These are phyloP conservation scores for Atopsyche davidsoni DNA, from an alignment of 1,140 invertebrate species.

Conservation along the genomic window DNA sequence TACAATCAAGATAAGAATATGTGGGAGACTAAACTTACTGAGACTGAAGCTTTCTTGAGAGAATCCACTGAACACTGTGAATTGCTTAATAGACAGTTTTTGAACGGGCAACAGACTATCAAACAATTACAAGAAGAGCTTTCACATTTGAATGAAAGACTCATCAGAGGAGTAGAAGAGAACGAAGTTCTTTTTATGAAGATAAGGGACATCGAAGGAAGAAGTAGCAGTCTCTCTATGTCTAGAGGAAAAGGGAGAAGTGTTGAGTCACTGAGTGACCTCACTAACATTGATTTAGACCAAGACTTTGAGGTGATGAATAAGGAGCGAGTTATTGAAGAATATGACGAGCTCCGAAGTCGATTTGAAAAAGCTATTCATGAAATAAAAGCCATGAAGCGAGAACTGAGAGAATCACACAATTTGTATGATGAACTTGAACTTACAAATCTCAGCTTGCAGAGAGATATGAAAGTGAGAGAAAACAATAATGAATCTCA, in stretches of 20 bases:
- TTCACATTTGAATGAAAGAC: slow-evolving; percentile 49
- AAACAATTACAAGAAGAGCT: slow-evolving; percentile 55
- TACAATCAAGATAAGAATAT: slow-evolving; percentile 58
- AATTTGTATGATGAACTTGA: slow-evolving; percentile 74
- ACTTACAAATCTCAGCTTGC: slow-evolving; percentile 64
- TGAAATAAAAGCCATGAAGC: slow-evolving; percentile 76
- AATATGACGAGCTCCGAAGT: slow-evolving; percentile 66
- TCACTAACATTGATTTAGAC: slow-evolving; percentile 72
- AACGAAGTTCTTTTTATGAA: slow-evolving; percentile 66
- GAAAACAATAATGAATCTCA: slow-evolving; percentile 68
- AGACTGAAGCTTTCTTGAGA: slow-evolving; percentile 56
- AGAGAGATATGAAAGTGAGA: slow-evolving; percentile 62
- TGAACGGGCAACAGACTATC: slow-evolving; percentile 53
- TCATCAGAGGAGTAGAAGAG: slow-evolving; percentile 65
- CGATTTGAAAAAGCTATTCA: slow-evolving; percentile 76
- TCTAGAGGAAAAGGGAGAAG: slow-evolving; percentile 56
- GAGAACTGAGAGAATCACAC: slow-evolving; percentile 73
- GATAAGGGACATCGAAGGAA: slow-evolving; percentile 63
- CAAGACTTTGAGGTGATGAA: slow-evolving; percentile 66
- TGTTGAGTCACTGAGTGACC: slow-evolving; percentile 71
- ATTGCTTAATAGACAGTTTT: slow-evolving; percentile 54
- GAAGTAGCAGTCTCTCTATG: slow-evolving; percentile 44
- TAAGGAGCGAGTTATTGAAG: slow-evolving; percentile 71
- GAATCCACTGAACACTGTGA: slow-evolving; percentile 58
- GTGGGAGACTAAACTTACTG: slow-evolving; percentile 57